phyloP scores from a whole-genome alignment of 2,888 invertebrate species.

The Philereme transversata region DNA sequence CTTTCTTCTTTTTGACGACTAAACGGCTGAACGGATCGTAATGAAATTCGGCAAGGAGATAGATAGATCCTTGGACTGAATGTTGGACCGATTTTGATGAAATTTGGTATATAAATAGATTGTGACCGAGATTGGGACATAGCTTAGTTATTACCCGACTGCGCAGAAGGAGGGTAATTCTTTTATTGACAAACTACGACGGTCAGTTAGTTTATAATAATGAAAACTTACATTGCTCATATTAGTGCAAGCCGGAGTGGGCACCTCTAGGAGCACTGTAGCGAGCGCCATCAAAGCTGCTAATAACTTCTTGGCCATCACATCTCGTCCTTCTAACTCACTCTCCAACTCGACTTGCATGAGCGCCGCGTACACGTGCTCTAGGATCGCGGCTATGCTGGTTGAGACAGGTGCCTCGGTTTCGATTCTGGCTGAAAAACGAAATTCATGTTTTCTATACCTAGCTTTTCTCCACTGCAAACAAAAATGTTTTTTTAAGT shows the following conservation, averaged over 20 bases:
- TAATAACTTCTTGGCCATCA: slow-evolving; percentile 50
- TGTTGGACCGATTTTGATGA: too few relatives aligned
- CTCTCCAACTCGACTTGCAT: slow-evolving; percentile 50
- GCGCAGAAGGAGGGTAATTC: too few relatives aligned
- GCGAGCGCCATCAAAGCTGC: slow-evolving; percentile 50
- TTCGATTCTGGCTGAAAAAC: slow-evolving; percentile 47
- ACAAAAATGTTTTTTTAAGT: too few relatives aligned
- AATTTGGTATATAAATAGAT: too few relatives aligned
- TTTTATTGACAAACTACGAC: too few relatives aligned
- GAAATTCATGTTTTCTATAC: too few relatives aligned
- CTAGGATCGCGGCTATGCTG: slow-evolving; percentile 57
- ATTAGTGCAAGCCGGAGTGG: slow-evolving; percentile 46
- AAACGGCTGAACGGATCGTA: not conserved
- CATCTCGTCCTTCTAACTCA: slow-evolving; percentile 51
- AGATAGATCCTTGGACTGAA: too few relatives aligned
- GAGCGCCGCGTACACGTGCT: slow-evolving; percentile 52
- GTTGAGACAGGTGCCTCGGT: slow-evolving; percentile 46
- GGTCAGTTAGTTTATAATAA: not conserved
- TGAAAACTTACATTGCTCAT: slow-evolving; percentile 53
- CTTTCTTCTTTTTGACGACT: not conserved
- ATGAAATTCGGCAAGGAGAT: too few relatives aligned
- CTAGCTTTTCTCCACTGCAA: too few relatives aligned
- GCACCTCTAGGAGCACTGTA: slow-evolving; percentile 53
- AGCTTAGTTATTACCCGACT: too few relatives aligned
- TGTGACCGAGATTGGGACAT: too few relatives aligned